Conservation (phyloP, 2,888 invertebrate species). For the Masnerella sp. region DNA sequence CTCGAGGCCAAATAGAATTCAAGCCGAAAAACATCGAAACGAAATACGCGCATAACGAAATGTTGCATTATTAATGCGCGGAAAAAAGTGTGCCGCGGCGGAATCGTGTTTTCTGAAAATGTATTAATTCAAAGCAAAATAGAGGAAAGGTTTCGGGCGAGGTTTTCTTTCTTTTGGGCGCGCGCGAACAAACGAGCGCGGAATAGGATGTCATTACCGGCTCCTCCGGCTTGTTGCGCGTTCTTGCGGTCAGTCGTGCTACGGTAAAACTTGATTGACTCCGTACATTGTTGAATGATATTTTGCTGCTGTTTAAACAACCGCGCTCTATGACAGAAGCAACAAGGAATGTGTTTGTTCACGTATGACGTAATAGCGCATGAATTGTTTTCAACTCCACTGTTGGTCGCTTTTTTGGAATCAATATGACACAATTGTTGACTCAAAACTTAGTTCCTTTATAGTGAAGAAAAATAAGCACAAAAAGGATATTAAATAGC, state of each 20-base stretch:
- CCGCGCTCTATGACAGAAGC: slow-evolving; percentile 10
- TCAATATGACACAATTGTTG: no score
- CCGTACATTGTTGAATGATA: slow-evolving; percentile 27
- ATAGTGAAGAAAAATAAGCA: no score
- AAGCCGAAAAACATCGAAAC: slow-evolving; percentile 9
- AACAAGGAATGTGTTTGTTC: slow-evolving; percentile 25
- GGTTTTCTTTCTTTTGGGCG: slow-evolving; percentile 34
- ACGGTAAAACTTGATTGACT: slow-evolving; percentile 50
- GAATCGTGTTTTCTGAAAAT: slow-evolving; percentile 32
- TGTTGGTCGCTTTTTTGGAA: no score
- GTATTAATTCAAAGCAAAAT: slow-evolving; percentile 35
- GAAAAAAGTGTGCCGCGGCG: slow-evolving; percentile 8
- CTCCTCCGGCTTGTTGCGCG: slow-evolving; percentile 34
- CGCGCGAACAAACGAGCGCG: slow-evolving; percentile 47
- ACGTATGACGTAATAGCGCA: slow-evolving; percentile 5
- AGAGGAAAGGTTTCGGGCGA: not conserved
- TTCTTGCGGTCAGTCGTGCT: slow-evolving; percentile 44
- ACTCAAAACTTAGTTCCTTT: no score
- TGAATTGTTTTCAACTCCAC: no score
- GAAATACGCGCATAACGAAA: slow-evolving; percentile 8
- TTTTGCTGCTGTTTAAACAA: slow-evolving; percentile 35
- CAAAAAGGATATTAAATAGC: no score
- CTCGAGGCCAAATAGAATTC: slow-evolving; percentile 2
- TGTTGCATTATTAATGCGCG: slow-evolving; percentile 12
- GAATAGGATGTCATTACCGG: slow-evolving; percentile 52